phyloP scores from a whole-genome alignment of 2,113 vertebrate species.

The Balaeniceps rex region DNA sequence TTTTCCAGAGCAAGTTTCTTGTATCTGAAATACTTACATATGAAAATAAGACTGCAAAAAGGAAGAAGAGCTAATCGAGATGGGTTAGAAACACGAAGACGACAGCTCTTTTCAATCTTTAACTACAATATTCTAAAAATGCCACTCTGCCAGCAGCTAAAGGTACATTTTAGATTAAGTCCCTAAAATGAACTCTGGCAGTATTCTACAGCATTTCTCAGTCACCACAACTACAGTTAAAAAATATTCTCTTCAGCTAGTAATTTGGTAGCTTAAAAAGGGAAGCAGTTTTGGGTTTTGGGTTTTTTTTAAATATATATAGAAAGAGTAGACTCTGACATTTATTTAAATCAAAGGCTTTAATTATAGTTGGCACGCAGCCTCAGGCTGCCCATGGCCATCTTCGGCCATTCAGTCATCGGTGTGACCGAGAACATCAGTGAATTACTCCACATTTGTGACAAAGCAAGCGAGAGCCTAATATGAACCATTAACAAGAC shows the following conservation, averaged over 20 bases:
- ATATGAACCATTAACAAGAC: background rate
- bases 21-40: background rate
- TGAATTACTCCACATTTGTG: background rate
- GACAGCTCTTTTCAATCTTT: background rate
- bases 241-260: background rate
- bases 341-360: constrained; percentile 16
- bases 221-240: background rate
- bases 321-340: background rate
- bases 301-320: background rate
- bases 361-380: background rate
- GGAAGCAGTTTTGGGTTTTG: background rate
- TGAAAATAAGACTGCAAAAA: background rate
- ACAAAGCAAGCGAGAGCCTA: background rate
- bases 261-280: constrained; percentile 13
- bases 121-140: background rate
- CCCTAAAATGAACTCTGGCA: background rate
- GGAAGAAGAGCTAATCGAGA: background rate
- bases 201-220: background rate
- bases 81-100: background rate
- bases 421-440: background rate
- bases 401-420: background rate
- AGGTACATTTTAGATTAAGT: background rate
- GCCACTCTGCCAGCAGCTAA: background rate
- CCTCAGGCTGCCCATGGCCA: background rate
- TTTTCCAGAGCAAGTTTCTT: background rate